A percentile compares a stretch with the other conserved stretches of the same genome.
These are phyloP conservation scores for Pristionchus arcanus DNA, from an alignment of 2,888 invertebrate genomes.

Conservation along the genomic window DNA sequence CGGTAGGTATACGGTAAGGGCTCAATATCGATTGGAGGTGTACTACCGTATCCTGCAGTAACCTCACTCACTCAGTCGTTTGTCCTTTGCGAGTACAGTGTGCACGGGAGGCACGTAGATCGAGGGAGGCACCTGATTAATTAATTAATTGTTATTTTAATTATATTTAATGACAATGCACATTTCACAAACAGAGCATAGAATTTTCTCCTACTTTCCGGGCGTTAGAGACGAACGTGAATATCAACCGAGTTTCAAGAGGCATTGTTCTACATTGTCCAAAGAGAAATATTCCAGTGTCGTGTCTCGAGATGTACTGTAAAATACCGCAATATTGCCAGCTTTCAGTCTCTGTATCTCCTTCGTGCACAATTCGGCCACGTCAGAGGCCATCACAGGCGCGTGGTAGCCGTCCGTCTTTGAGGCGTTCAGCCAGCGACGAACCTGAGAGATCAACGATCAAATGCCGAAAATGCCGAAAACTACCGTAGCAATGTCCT, in stretches of 20 bases:
- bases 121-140: not conserved
- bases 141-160: too few relatives aligned
- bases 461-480: not conserved
- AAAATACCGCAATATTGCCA: not conserved
- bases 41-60: not conserved
- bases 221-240: too few relatives aligned
- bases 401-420: conserved; percentile 29
- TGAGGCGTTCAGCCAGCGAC: conserved; percentile 20
- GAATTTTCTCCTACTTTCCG: too few relatives aligned
- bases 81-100: conserved; percentile 18
- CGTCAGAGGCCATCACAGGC: conserved; percentile 17
- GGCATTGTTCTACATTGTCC: too few relatives aligned
- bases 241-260: too few relatives aligned
- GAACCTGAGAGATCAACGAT: conserved; percentile 3
- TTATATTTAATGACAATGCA: too few relatives aligned
- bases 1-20: not conserved
- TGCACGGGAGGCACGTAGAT: conserved; percentile 30
- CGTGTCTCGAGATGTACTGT: not conserved
- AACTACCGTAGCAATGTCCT: conserved; percentile 24
- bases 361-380: conserved; percentile 14
- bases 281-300: too few relatives aligned
- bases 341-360: not conserved
- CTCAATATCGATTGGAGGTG: not conserved
- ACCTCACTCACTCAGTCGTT: conserved; percentile 3
- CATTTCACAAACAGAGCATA: too few relatives aligned